Percentiles rank a stretch among this genome's conserved stretches.
Evolutionary conservation across 2,888 invertebrate genomes (phyloP).

Genomic region (Hyalella azteca): DNA sequence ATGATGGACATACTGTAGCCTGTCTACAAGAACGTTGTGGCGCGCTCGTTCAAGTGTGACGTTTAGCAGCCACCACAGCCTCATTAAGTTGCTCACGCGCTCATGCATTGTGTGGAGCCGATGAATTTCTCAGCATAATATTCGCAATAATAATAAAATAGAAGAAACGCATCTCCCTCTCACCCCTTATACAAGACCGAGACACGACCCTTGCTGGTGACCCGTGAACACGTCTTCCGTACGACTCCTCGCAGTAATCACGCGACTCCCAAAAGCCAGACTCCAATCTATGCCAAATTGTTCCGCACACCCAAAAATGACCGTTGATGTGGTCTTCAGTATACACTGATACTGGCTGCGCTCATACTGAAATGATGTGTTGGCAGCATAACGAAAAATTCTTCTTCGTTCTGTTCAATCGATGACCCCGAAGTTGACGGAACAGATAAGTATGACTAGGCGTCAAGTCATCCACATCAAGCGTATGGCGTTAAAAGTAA

Average conservation of each 20-base stretch:
- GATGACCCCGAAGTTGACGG: no score
- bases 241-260: background rate
- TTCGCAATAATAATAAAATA: slow-evolving; percentile 34
- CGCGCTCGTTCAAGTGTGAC: slow-evolving; percentile 3
- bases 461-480: no score
- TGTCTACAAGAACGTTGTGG: background rate
- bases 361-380: background rate
- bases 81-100: slow-evolving; percentile 36
- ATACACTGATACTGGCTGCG: background rate
- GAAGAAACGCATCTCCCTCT: slow-evolving; percentile 26
- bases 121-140: slow-evolving; percentile 24
- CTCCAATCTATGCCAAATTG: slow-evolving; percentile 6
- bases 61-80: background rate
- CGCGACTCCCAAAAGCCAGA: background rate
- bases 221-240: background rate
- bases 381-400: no score
- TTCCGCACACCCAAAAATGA: background rate
- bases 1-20: no score
- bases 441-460: no score
- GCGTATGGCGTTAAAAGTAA: no score
- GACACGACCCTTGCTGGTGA: background rate
- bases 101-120: slow-evolving; percentile 8
- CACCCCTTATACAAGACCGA: slow-evolving; percentile 21
- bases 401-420: no score
- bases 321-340: background rate